Base-by-base conservation (phyloP, 1,140 invertebrate species). In the Drosophila triauraria region DNA sequence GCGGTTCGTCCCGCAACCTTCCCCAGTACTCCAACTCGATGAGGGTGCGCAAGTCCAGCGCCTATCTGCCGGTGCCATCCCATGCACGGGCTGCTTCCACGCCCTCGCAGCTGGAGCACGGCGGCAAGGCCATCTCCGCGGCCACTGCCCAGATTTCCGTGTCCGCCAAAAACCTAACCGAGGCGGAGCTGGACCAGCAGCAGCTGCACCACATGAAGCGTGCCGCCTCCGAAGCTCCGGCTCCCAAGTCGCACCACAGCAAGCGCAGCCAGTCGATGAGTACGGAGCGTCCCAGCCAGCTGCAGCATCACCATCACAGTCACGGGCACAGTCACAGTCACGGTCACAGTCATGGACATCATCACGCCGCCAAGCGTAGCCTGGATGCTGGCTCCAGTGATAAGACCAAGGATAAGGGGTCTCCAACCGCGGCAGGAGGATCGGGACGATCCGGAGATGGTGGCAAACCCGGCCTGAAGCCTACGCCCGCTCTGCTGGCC, bases 401-500 rank as follows among this genome's bases (percentile, higher is more conserved):
- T 50, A 90, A 76, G 61, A 70, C 64, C 12, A 81, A 87, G 44
- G 30, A n/a, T 17, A 27, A 54, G 32, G 17, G 32, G 0, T 54
- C 63, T 15, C 13, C 53, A 32, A 25, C 57, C 7, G 10, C 51
- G 7, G 40, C 17, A 20, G 43, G 47, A 5, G 68, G 46, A 30
- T 47, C 57, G 35, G 50, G 38, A 32, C 13, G 13, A 15, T 25
- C 47, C 1, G 62, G 61, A 20, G 27, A 67, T 17, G 25, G 20
- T 30, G 35, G 44, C 62, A 78, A 65, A 80, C 44, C 81, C 54
- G 51, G 90, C 81, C 62, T 95, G 20, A 95, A 95, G 79, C 95
- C 95, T 3, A 95, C 95, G 54, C 95, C 94, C 0, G 96, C 96
- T 82, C 92, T 97, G 27, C 92, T 97, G 32, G 96, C 96, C 13